Evolutionary conservation across 1,140 invertebrate species (phyloP).

Genomic region (Leptinotarsa lineolata): DNA sequence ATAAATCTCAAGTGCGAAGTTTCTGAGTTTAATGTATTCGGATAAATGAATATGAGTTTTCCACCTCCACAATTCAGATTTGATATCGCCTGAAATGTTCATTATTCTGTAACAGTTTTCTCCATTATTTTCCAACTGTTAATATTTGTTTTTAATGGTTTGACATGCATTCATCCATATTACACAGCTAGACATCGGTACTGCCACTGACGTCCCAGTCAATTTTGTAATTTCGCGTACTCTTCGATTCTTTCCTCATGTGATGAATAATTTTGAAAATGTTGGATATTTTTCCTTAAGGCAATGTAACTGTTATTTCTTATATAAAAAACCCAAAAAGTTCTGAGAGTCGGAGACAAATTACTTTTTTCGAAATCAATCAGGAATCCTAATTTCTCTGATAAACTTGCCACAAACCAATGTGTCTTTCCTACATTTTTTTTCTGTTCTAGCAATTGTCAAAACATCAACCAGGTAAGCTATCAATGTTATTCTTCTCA

Average conservation of each 20-base stretch:
- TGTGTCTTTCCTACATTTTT: too few relatives aligned
- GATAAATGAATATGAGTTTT: slow-evolving; percentile 9
- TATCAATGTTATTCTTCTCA: too few relatives aligned
- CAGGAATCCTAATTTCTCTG: slow-evolving; percentile 7
- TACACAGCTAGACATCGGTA: background rate
- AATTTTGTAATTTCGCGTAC: too few relatives aligned
- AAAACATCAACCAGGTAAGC: too few relatives aligned
- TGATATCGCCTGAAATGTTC: background rate
- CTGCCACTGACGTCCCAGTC: too few relatives aligned
- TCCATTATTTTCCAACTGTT: background rate
- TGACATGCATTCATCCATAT: slow-evolving; percentile 24
- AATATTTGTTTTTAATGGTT: slow-evolving; percentile 15
- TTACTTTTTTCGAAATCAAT: slow-evolving; percentile 27
- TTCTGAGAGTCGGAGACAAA: background rate
- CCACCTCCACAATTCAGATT: slow-evolving; percentile 19
- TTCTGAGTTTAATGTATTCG: slow-evolving; percentile 15
- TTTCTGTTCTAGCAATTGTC: too few relatives aligned
- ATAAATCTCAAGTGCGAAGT: slow-evolving; percentile 22
- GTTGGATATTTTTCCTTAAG: background rate
- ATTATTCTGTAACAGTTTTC: background rate
- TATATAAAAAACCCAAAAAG: background rate
- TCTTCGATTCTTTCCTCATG: too few relatives aligned
- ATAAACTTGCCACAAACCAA: too few relatives aligned
- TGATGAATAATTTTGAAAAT: background rate
- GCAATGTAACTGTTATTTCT: slow-evolving; percentile 9